These are phyloP conservation scores for Crossoptilon crossoptilon DNA, from an alignment of 2,797 vertebrate species.

Conservation along the genomic window DNA sequence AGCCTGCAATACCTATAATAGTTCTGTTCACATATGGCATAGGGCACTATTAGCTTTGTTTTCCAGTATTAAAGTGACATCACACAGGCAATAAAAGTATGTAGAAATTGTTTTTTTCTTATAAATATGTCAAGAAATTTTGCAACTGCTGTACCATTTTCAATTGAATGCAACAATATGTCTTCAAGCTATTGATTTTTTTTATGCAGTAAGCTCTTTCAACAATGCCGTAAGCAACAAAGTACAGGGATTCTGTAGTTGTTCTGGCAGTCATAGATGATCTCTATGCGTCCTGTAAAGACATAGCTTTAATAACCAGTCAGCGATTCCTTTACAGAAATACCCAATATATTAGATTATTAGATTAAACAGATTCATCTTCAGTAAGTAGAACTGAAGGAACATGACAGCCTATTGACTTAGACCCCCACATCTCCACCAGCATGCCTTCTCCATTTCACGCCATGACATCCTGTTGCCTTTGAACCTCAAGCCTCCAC, in stretches of 20 bases:
- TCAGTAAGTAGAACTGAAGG: background rate
- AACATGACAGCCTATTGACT: background rate
- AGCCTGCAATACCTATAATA: background rate
- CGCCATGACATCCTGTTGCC: background rate
- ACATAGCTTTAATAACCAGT: background rate
- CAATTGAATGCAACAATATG: background rate
- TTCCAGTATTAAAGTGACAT: background rate
- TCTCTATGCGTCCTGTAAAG: background rate
- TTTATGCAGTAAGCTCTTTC: background rate
- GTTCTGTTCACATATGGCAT: fast-evolving
- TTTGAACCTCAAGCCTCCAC: background rate
- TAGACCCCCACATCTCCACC: background rate
- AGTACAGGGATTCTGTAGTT: background rate
- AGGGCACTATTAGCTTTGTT: background rate
- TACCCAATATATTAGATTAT: background rate
- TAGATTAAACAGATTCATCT: background rate
- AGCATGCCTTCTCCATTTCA: background rate
- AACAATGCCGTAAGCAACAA: background rate
- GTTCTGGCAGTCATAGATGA: background rate
- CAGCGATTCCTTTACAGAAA: background rate
- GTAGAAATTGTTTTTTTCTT: background rate
- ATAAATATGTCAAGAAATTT: background rate
- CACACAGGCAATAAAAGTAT: background rate
- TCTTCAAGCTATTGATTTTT: background rate
- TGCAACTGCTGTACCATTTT: background rate